Conservation (phyloP, 2,113 vertebrate species). For the Xenopus tropicalis region UCB_Xtro_10.0 CM004450.2:6217001-6217500, state of each 20-base stretch:
- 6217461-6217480: too few relatives aligned
- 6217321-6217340: not conserved
- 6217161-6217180: conserved; percentile 7
- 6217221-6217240: not conserved
- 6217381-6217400: too few relatives aligned
- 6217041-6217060: too few relatives aligned
- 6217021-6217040: too few relatives aligned
- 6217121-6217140: not conserved
- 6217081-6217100: not conserved
- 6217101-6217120: not conserved
- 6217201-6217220: not conserved
- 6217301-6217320: not conserved
- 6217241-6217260: not conserved
- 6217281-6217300: not conserved
- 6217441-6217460: too few relatives aligned
- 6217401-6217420: too few relatives aligned
- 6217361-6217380: not conserved
- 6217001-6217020: too few relatives aligned
- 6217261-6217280: not conserved
- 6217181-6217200: not conserved
- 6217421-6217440: too few relatives aligned
- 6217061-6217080: not conserved
- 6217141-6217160: conserved; percentile 3
- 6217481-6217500: too few relatives aligned
- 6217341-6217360: not conserved